A percentile compares a stretch with the other conserved stretches of the same genome.
Evolutionary conservation across 92 coral and sea anemone genomes (phyloP).

Genomic region (Siderastrea siderea): DNA sequence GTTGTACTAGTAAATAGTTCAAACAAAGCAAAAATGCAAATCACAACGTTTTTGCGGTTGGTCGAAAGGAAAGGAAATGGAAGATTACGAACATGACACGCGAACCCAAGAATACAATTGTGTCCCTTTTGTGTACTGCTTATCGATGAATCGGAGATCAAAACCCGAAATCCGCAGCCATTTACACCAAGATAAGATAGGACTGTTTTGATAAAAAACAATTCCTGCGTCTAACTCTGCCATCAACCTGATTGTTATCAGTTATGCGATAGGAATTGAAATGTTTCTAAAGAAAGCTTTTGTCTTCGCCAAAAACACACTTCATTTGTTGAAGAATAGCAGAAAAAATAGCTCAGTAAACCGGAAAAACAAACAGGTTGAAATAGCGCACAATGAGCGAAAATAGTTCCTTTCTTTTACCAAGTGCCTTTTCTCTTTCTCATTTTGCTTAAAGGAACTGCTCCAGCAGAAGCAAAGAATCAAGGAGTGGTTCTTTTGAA

Average conservation of each 20-base stretch:
- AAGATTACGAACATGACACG: conserved; percentile 33
- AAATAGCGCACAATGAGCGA: background rate
- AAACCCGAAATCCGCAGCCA: conserved; percentile 53
- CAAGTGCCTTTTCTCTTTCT: background rate
- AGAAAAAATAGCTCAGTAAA: conserved; percentile 13
- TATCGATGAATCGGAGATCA: conserved; percentile 52
- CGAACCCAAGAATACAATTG: conserved; percentile 16
- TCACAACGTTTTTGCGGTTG: conserved; percentile 3
- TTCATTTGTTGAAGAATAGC: conserved; percentile 47
- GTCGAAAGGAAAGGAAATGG: background rate
- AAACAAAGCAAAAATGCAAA: conserved; percentile 40
- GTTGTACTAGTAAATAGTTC: conserved; percentile 1
- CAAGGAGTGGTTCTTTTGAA: background rate
- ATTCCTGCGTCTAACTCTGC: conserved; percentile 37
- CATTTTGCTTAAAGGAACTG: background rate
- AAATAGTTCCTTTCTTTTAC: background rate
- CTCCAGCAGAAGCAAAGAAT: background rate
- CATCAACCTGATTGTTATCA: conserved; percentile 32
- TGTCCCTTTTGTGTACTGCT: conserved; percentile 12
- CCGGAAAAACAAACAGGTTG: conserved; percentile 26
- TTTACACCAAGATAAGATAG: conserved; percentile 74
- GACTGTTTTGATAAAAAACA: conserved; percentile 69
- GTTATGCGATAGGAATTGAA: conserved; percentile 29
- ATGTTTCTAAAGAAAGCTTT: conserved; percentile 45
- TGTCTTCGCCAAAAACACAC: conserved; percentile 54